These are phyloP conservation scores for Festucalex cinctus DNA, from an alignment of 2,113 vertebrate species.

Conservation along the genomic window DNA sequence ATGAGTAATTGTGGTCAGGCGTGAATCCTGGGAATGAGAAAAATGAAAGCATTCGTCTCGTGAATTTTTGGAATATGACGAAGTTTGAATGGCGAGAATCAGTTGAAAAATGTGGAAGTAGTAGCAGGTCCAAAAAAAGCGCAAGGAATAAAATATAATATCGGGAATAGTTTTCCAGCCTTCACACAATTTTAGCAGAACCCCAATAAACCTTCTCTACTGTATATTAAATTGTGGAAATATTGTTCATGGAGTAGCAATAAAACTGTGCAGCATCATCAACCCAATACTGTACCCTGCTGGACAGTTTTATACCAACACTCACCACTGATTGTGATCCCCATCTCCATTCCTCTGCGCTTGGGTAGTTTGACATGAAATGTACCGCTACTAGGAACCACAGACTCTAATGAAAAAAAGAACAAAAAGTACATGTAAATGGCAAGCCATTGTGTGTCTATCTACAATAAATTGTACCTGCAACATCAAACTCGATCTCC, in stretches of 20 bases:
- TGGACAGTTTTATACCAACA: slow-evolving; percentile 36
- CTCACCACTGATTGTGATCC: slow-evolving; percentile 97
- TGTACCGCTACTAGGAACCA: slow-evolving; percentile 96
- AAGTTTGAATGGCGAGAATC: too few relatives aligned
- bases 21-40: too few relatives aligned
- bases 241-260: neutral
- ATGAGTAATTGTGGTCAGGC: too few relatives aligned
- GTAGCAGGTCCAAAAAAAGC: too few relatives aligned
- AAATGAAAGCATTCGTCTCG: too few relatives aligned
- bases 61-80: too few relatives aligned
- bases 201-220: too few relatives aligned
- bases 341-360: slow-evolving; percentile 91
- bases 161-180: too few relatives aligned
- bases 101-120: too few relatives aligned
- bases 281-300: slow-evolving; percentile 47
- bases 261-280: neutral
- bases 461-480: slow-evolving; percentile 63
- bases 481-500: slow-evolving; percentile 92
- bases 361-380: slow-evolving; percentile 97
- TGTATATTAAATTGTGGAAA: neutral
- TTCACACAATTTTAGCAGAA: too few relatives aligned
- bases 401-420: slow-evolving; percentile 76
- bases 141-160: too few relatives aligned
- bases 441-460: neutral
- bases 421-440: neutral